Evolutionary conservation across 2,888 invertebrate species (phyloP).

Genomic region (Cataglyphis cursor): DNA sequence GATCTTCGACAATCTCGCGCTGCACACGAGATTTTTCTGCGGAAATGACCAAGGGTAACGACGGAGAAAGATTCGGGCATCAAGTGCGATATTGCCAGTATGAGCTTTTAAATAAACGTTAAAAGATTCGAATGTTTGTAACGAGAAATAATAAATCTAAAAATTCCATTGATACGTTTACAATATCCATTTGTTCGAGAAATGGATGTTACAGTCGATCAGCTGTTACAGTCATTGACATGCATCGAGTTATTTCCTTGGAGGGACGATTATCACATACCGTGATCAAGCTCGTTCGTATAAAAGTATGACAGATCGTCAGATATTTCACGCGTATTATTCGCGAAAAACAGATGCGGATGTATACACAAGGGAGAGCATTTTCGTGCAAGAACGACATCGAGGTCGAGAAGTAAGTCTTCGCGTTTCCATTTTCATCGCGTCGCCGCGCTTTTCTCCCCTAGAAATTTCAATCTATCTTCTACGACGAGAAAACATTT

Average conservation of each 20-base stretch:
- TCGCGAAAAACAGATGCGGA: slow-evolving; percentile 35
- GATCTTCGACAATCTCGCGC: slow-evolving; percentile 29
- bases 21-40: not conserved
- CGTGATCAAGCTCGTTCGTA: slow-evolving; percentile 9
- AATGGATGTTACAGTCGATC: slow-evolving; percentile 38
- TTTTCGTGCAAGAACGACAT: slow-evolving; percentile 27
- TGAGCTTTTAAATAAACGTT: not conserved
- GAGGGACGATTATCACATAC: slow-evolving; percentile 57
- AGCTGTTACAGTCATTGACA: slow-evolving; percentile 44
- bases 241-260: slow-evolving; percentile 69
- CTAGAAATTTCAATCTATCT: slow-evolving; percentile 47
- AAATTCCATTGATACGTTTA: slow-evolving; percentile 31
- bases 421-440: slow-evolving; percentile 46
- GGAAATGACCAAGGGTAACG: not conserved
- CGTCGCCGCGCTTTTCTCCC: not conserved
- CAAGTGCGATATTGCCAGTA: not conserved
- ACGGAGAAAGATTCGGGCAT: not conserved
- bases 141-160: not conserved
- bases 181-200: slow-evolving; percentile 55
- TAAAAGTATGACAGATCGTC: slow-evolving; percentile 46
- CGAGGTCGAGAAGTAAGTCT: slow-evolving; percentile 36
- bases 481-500: slow-evolving; percentile 51
- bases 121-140: not conserved
- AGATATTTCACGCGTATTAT: slow-evolving; percentile 42
- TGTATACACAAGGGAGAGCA: slow-evolving; percentile 47